Evolutionary conservation across 2,797 vertebrate species (phyloP).

Genomic region (Liasis olivaceus): DNA sequence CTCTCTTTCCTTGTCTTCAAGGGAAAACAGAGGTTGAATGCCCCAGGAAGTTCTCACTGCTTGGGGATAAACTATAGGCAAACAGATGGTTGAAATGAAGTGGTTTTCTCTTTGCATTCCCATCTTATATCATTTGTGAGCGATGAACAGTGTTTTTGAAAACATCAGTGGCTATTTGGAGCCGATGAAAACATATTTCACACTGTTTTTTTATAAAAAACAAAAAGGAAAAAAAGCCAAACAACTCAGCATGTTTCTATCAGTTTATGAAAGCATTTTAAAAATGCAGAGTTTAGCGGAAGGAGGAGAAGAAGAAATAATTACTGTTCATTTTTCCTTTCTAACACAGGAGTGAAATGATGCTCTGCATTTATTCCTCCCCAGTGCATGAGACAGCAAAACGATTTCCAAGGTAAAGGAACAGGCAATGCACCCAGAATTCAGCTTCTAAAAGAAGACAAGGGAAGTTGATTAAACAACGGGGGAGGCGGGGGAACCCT

Average conservation of each 20-base stretch:
- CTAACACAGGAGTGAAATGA: conserved; percentile 67
- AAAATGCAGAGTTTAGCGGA: conserved; percentile 37
- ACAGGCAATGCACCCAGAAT: conserved; percentile 50
- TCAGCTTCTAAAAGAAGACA: conserved; percentile 62
- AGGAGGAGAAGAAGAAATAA: conserved; percentile 65
- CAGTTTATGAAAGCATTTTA: conserved; percentile 49
- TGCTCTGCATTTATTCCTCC: conserved; percentile 69
- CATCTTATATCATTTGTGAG: conserved; percentile 55
- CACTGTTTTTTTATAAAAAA: conserved; percentile 36
- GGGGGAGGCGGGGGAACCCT: conserved; percentile 28
- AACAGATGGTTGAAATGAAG: conserved; percentile 49
- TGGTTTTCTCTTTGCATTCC: conserved; percentile 44
- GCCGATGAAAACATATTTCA: conserved; percentile 54
- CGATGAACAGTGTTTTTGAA: conserved; percentile 46
- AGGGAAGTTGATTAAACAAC: conserved; percentile 62
- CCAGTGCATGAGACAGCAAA: conserved; percentile 69
- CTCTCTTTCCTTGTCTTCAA: neutral
- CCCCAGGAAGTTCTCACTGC: neutral
- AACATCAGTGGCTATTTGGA: conserved; percentile 53
- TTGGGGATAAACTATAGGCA: conserved; percentile 24
- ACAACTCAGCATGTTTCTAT: conserved; percentile 60
- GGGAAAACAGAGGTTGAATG: neutral
- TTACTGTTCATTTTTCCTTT: conserved; percentile 62
- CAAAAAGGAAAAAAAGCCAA: conserved; percentile 47
- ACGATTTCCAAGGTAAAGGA: conserved; percentile 64